These are phyloP conservation scores for Sardina pilchardus DNA, from an alignment of 2,113 vertebrate genomes.

Conservation along the genomic window DNA sequence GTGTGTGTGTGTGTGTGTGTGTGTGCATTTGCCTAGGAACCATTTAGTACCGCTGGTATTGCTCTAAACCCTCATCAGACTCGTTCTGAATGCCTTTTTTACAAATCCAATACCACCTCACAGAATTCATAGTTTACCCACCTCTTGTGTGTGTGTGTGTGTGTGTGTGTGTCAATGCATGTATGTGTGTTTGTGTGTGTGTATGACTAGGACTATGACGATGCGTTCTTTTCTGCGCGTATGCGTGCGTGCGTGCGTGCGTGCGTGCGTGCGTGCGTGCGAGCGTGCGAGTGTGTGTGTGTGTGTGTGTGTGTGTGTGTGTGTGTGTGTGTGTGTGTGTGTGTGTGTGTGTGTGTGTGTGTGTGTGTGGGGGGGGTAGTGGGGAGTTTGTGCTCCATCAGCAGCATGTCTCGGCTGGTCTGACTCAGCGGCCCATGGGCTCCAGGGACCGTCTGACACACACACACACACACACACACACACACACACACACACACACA, in stretches of 20 bases:
- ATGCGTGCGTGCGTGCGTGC: not conserved
- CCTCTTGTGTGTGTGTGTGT: not conserved
- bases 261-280: not conserved
- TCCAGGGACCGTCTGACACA: not conserved
- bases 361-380: too few relatives aligned
- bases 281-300: not conserved
- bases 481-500: too few relatives aligned
- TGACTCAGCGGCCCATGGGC: not conserved
- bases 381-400: not conserved
- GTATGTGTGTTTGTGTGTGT: too few relatives aligned
- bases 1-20: not conserved
- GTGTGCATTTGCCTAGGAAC: too few relatives aligned
- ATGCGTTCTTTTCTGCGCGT: too few relatives aligned
- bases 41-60: too few relatives aligned
- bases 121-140: too few relatives aligned
- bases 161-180: not conserved
- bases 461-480: not conserved
- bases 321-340: not conserved
- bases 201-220: too few relatives aligned
- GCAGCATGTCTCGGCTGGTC: not conserved
- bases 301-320: not conserved
- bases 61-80: too few relatives aligned
- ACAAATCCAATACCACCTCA: too few relatives aligned
- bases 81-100: too few relatives aligned
- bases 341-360: not conserved